Base-by-base conservation (phyloP, 1,140 invertebrate genomes). In the Bombus polaris region DNA sequence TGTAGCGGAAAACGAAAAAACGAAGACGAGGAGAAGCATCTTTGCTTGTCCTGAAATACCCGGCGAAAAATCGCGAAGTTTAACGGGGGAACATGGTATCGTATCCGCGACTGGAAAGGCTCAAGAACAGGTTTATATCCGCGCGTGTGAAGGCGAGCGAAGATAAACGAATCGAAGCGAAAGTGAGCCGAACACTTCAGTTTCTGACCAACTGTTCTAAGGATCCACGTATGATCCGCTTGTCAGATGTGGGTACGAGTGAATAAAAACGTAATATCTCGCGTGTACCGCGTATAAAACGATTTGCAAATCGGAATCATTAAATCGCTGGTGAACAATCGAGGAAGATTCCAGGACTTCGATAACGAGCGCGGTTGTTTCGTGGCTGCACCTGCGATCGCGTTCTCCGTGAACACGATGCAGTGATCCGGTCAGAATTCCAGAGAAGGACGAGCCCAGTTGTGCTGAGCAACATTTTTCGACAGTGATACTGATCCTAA, bases 151-250 rank as follows among this genome's bases (percentile, higher is more conserved):
- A 81, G 66, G 39, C 73, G 73, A 65, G 47, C 68, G 39, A 76
- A 70, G 77, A 85, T 88, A 83, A 81, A 83, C 81, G 81, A 68
- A 83, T 83, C 83, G 76, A 72, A 70, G 83, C 83, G 83, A 85
- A 85, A 85, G 83, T 80, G 68, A 85, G 83, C 68, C 81, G 81
- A 47, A 32, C 59, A 65, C 62, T 74, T 85, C 76, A 85, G 83
- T 85, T 85, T 80, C 83, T 71, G 77, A 10, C 77, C 53, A 72
- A 62, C 83, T 47, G 66, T 53, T 62, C 76, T 39, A 37, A 71
- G 18, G 83, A 72, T 80, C 83, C 57, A 77, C 76, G 57, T 53
- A 42, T 70, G 76, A 25, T 37, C 18, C 39, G 39, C 12, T 13
- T 32, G 42, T n/a, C 8, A 47, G 18, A 37, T 3, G 12, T 8